A percentile compares a stretch with the other conserved stretches of the same genome.
These are phyloP conservation scores for Ornithoptera alexandrae DNA, from an alignment of 2,888 invertebrate species.

Conservation along the genomic window DNA sequence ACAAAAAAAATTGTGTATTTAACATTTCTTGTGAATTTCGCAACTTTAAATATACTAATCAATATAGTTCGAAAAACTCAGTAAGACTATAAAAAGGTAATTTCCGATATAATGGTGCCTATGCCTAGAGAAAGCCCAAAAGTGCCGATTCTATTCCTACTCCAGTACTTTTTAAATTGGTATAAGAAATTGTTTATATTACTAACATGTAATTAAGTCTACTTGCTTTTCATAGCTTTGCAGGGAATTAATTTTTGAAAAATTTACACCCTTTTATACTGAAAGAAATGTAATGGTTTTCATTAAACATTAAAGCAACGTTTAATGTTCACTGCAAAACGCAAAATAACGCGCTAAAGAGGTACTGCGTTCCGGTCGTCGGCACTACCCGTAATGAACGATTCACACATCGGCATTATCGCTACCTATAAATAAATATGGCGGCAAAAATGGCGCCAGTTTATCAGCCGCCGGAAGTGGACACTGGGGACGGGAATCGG, in stretches of 20 bases:
- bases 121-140: no score
- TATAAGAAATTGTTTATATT: background rate
- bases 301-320: constrained; percentile 14
- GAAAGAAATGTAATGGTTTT: background rate
- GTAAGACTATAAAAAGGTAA: no score
- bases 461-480: constrained; percentile 79
- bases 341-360: constrained; percentile 41
- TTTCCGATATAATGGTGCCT: no score
- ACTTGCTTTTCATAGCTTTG: background rate
- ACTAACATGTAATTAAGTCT: background rate
- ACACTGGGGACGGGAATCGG: constrained; percentile 72
- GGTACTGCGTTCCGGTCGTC: constrained; percentile 40
- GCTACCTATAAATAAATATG: constrained; percentile 79
- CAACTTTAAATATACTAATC: no score
- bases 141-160: no score
- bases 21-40: no score
- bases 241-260: background rate
- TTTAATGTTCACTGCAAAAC: constrained; percentile 22
- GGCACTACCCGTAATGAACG: constrained; percentile 55
- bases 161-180: no score
- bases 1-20: no score
- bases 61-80: no score
- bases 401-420: constrained; percentile 69
- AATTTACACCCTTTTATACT: background rate
- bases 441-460: constrained; percentile 78